Conservation (phyloP, 2,113 vertebrate species). For the Mustelus asterias region DNA sequence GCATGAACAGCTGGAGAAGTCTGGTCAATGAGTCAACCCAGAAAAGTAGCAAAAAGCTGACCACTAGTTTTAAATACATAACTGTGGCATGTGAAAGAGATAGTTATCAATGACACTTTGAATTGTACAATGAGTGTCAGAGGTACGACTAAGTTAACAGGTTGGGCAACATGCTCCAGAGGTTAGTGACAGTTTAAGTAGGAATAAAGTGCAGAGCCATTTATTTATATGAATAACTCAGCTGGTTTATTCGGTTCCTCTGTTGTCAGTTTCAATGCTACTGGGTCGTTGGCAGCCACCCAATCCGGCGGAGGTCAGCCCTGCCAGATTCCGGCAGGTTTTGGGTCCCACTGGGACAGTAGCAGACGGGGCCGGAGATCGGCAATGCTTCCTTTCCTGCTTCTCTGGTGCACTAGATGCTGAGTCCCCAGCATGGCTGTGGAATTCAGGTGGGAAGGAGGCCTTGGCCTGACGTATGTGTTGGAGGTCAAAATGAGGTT, state of each 20-base stretch:
- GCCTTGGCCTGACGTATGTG: background rate
- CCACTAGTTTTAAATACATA: no score
- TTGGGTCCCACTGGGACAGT: background rate
- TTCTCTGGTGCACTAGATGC: background rate
- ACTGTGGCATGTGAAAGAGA: no score
- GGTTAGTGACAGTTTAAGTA: background rate
- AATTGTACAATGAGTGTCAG: no score
- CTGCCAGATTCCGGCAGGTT: background rate
- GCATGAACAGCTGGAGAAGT: no score
- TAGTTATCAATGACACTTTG: no score
- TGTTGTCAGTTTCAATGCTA: background rate
- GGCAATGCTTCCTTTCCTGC: background rate
- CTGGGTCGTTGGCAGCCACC: no score
- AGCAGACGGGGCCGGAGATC: background rate
- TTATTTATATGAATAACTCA: background rate
- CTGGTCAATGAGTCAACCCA: no score
- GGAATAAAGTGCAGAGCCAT: background rate
- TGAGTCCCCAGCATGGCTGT: no score
- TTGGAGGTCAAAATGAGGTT: background rate
- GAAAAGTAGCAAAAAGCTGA: no score
- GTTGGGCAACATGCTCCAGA: background rate
- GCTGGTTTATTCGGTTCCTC: background rate
- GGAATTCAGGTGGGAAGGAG: background rate
- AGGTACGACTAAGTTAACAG: background rate
- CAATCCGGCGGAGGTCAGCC: background rate